phyloP scores from a whole-genome alignment of 2,797 vertebrate genomes.

The Peromyscus nudipes region DNA sequence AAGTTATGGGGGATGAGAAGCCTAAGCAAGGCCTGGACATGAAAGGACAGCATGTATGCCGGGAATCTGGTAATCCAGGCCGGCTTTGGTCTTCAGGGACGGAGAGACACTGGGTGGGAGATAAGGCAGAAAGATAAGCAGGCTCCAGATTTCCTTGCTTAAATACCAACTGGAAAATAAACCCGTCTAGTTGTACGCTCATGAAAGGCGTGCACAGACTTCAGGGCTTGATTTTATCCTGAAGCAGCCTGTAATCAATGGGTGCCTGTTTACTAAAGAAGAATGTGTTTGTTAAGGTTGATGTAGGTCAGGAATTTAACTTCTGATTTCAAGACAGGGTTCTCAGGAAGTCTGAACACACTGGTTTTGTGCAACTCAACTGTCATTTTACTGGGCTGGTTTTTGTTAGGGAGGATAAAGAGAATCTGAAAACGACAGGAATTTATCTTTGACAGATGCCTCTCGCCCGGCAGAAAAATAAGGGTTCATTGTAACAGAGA shows the following conservation, averaged over 20 bases:
- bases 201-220: conserved; percentile 71
- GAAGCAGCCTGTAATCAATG: conserved; percentile 49
- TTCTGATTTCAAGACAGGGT: conserved; percentile 83
- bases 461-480: conserved; percentile 74
- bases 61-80: not conserved
- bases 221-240: conserved; percentile 70
- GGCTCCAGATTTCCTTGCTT: conserved; percentile 68
- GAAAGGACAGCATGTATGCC: not conserved
- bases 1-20: not conserved
- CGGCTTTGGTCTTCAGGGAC: not conserved
- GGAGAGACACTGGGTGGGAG: conserved; percentile 6
- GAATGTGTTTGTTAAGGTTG: conserved; percentile 75
- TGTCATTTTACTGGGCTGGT: conserved; percentile 77
- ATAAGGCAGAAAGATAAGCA: conserved; percentile 66
- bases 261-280: conserved; percentile 65
- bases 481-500: conserved; percentile 79
- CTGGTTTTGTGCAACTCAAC: conserved; percentile 73
- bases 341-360: conserved; percentile 78
- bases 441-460: conserved; percentile 79
- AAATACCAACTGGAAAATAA: conserved; percentile 64
- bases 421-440: conserved; percentile 75
- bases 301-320: conserved; percentile 81
- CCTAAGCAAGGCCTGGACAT: not conserved
- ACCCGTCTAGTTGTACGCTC: conserved; percentile 35
- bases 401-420: conserved; percentile 82